These are phyloP conservation scores for Lepidochrysops patricia DNA, from an alignment of 2,888 invertebrate species.

Conservation along the genomic window DNA sequence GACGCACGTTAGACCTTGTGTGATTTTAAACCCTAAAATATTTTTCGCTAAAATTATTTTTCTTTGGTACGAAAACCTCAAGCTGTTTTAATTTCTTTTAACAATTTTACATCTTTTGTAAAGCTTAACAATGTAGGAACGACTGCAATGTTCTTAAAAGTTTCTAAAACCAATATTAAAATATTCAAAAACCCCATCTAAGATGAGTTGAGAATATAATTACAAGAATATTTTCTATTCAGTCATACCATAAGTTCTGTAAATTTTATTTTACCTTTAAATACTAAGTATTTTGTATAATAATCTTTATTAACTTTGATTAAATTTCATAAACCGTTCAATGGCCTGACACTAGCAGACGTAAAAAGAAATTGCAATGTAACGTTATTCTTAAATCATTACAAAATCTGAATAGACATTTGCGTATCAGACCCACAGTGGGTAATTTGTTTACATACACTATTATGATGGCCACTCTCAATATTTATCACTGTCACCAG, in stretches of 20 bases:
- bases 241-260: not conserved
- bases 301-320: too few relatives aligned
- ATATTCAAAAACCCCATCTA: not conserved
- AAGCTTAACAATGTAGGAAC: not conserved
- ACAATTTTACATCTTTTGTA: too few relatives aligned
- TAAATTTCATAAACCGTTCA: too few relatives aligned
- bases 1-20: too few relatives aligned
- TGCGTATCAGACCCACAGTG: not conserved
- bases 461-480: not conserved
- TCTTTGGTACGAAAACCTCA: too few relatives aligned
- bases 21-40: too few relatives aligned
- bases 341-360: too few relatives aligned
- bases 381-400: not conserved
- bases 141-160: not conserved
- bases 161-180: not conserved
- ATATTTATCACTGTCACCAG: slow-evolving; percentile 4
- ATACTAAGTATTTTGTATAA: not conserved
- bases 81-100: too few relatives aligned
- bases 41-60: too few relatives aligned
- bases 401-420: not conserved
- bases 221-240: not conserved
- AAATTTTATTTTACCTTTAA: not conserved
- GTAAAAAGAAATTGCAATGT: too few relatives aligned
- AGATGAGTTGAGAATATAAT: not conserved
- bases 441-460: not conserved